A percentile compares a stretch with the other conserved stretches of the same genome.
phyloP scores from a whole-genome alignment of 2,888 invertebrate genomes.

The Stictocephala bisonia region DNA sequence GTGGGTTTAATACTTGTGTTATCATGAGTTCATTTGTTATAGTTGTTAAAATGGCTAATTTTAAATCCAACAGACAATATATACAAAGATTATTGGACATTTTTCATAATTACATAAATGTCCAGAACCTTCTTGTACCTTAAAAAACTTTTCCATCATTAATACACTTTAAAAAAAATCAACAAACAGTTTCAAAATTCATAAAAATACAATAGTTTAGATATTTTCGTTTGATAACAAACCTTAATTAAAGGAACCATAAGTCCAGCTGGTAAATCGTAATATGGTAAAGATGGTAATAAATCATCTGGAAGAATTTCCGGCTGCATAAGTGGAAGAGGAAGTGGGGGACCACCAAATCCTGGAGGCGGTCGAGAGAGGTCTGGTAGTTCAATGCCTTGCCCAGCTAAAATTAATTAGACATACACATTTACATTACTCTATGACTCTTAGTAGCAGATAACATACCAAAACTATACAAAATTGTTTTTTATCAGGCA shows the following conservation, averaged over 20 bases:
- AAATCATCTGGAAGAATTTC: slow-evolving; percentile 74
- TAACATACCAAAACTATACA: too few relatives aligned
- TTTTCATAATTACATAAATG: too few relatives aligned
- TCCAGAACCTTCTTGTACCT: too few relatives aligned
- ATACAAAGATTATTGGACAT: too few relatives aligned
- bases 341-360: slow-evolving; percentile 67
- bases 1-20: too few relatives aligned
- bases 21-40: too few relatives aligned
- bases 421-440: background rate
- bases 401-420: slow-evolving; percentile 2
- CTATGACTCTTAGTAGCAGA: too few relatives aligned
- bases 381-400: slow-evolving; percentile 72
- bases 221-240: too few relatives aligned
- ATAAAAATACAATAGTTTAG: slow-evolving; percentile 35
- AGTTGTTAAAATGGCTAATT: too few relatives aligned
- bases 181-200: background rate
- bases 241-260: slow-evolving; percentile 97
- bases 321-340: slow-evolving; percentile 63
- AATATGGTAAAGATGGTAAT: slow-evolving; percentile 94
- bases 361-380: slow-evolving; percentile 90
- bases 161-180: background rate
- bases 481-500: background rate
- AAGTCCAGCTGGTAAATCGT: slow-evolving; percentile 95
- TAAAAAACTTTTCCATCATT: too few relatives aligned
- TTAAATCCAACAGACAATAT: too few relatives aligned